Evolutionary conservation across 1,140 invertebrate species (phyloP).

Genomic region (Dendrolimus punctatus): DNA sequence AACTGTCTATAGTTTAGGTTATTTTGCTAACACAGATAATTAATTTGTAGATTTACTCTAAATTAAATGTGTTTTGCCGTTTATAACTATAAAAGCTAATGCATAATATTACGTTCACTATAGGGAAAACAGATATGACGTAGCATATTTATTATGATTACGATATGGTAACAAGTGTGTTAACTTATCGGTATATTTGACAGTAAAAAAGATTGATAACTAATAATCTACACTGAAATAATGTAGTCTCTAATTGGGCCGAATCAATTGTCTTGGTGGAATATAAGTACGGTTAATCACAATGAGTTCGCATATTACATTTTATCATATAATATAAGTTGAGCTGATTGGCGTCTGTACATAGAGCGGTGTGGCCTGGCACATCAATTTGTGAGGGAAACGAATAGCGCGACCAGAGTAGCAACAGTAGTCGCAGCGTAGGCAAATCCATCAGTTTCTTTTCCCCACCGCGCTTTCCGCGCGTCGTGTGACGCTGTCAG

Average conservation of each 20-base stretch:
- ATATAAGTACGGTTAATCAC: not conserved
- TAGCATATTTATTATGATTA: too few species aligned
- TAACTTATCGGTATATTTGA: too few species aligned
- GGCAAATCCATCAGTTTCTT: conserved; percentile 46
- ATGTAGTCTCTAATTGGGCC: not conserved
- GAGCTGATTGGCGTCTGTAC: conserved; percentile 45
- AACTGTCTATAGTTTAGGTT: too few species aligned
- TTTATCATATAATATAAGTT: conserved; percentile 19
- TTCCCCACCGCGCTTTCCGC: conserved; percentile 54
- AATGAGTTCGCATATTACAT: conserved; percentile 7
- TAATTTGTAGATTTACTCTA: too few species aligned
- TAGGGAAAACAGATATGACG: too few species aligned
- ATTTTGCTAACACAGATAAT: too few species aligned
- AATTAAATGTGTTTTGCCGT: too few species aligned
- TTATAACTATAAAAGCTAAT: too few species aligned
- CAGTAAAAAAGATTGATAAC: too few species aligned
- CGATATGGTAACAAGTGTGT: too few species aligned
- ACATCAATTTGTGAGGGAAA: conserved; percentile 44
- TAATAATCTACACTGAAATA: too few species aligned
- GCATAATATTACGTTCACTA: too few species aligned
- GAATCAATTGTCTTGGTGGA: not conserved
- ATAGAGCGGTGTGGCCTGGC: conserved; percentile 47
- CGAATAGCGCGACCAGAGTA: conserved; percentile 46
- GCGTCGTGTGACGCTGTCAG: conserved; percentile 19
- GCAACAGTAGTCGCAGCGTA: conserved; percentile 15